Base-by-base conservation (phyloP, 2,888 invertebrate genomes). In the Petrolisthes cinctipes region DNA sequence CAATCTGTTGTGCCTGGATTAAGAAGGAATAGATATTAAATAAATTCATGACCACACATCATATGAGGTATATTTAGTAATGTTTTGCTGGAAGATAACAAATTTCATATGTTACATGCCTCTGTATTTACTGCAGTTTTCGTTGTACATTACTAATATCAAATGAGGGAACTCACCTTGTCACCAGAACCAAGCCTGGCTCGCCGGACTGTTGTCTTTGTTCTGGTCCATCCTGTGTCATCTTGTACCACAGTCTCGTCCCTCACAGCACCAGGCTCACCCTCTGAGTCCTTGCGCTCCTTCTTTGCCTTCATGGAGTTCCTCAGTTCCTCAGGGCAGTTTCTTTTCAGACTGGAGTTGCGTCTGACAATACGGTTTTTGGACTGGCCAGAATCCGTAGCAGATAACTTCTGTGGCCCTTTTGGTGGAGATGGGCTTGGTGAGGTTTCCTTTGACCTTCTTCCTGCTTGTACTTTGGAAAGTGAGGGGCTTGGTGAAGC, bases 161-260 rank as follows among this genome's bases (percentile, higher is more conserved):
- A 37, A 37, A 3, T 17, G 20, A 37, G 2, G 37, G 37, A 71
- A 81, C 82, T 20, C 61, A 88, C 88, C 88, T 88, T 88, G 37
- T 88, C 88, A 6, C 68, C 7, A 37, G 88, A 82, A n/a, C 85
- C 85, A 5, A 88, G 88, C 66, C 88, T 71, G 61, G 88, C 71
- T 17, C 85, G 76, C 56, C 85, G 85, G 37, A 88, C 88, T 3
- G 88, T 88, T 54, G 88, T 88, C 71, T 82, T 85, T 17, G 88
- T 88, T 53, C 71, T 81, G 37, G 85, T 88, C 85, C 82, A 82
- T 20, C 88, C 85, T 3, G n/a, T 71, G 51, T 80, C 71, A 54
- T 88, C 82, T 11, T 78, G 78, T 37, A 82, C 82, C 57, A 88
- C 56, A 4, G 88, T 82, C 66, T 88, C 88, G 54, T 83, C 79